These are phyloP conservation scores for Symphodus melops DNA, from an alignment of 2,113 vertebrate species.

Conservation along the genomic window DNA sequence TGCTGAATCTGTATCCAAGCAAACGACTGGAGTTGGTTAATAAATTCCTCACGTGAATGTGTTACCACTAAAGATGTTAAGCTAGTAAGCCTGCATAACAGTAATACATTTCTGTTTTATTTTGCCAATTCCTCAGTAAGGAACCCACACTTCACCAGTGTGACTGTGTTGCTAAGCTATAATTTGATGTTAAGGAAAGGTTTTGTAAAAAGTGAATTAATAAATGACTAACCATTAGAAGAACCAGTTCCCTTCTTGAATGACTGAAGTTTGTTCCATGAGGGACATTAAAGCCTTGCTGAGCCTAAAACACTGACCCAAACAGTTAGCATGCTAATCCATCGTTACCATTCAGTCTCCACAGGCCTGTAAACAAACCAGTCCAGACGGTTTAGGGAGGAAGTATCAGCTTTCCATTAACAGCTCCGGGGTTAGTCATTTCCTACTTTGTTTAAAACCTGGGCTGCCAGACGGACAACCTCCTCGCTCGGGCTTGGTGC, in stretches of 20 bases:
- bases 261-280: conserved; percentile 2
- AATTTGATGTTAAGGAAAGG: no score
- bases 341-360: conserved; percentile 29
- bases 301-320: conserved; percentile 20
- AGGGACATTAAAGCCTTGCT: conserved; percentile 13
- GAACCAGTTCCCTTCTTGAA: background rate
- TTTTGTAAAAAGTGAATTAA: background rate
- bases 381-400: conserved; percentile 41
- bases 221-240: background rate
- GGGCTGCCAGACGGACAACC: conserved; percentile 15
- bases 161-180: background rate
- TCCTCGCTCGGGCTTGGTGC: background rate
- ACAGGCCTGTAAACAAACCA: conserved; percentile 49
- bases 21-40: background rate
- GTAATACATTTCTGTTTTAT: no score
- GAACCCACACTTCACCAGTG: no score
- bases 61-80: background rate
- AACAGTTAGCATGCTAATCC: conserved; percentile 13
- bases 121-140: no score
- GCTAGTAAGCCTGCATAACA: background rate
- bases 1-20: background rate
- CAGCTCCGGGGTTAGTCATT: conserved; percentile 28
- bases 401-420: conserved; percentile 54
- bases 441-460: conserved; percentile 47
- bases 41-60: background rate